These are phyloP conservation scores for Poecilus cupreus DNA, from an alignment of 2,888 invertebrate genomes.

Conservation along the genomic window DNA sequence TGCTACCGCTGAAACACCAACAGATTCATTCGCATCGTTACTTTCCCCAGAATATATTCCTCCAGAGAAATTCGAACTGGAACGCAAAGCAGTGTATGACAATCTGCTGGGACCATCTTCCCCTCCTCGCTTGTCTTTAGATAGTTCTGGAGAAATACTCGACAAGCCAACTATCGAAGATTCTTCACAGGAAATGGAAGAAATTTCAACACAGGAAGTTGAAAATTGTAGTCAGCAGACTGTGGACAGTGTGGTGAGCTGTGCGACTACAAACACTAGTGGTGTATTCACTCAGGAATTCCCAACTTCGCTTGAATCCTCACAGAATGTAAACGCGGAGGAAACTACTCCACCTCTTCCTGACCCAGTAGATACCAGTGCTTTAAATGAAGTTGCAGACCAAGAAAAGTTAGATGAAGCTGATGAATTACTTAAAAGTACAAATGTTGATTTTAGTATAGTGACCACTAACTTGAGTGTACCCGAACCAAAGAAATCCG, in stretches of 20 bases:
- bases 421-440: constrained; percentile 64
- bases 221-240: constrained; percentile 17
- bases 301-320: not conserved
- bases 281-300: constrained; percentile 48
- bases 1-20: constrained; percentile 69
- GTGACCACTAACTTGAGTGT: constrained; percentile 57
- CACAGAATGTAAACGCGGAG: not conserved
- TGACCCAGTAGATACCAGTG: constrained; percentile 60
- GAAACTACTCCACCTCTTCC: constrained; percentile 48
- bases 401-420: constrained; percentile 61
- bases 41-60: constrained; percentile 72
- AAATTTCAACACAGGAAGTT: constrained; percentile 58
- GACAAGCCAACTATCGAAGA: not conserved
- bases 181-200: constrained; percentile 49
- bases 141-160: not conserved
- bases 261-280: constrained; percentile 59
- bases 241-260: not conserved
- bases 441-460: constrained; percentile 64
- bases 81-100: constrained; percentile 72
- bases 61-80: constrained; percentile 72
- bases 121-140: constrained; percentile 59
- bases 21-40: constrained; percentile 65
- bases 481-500: constrained; percentile 50
- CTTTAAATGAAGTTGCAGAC: constrained; percentile 61
- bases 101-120: constrained; percentile 70